Conservation (phyloP, 2,888 invertebrate species). For the Gymnoscelis rufifasciata region DNA sequence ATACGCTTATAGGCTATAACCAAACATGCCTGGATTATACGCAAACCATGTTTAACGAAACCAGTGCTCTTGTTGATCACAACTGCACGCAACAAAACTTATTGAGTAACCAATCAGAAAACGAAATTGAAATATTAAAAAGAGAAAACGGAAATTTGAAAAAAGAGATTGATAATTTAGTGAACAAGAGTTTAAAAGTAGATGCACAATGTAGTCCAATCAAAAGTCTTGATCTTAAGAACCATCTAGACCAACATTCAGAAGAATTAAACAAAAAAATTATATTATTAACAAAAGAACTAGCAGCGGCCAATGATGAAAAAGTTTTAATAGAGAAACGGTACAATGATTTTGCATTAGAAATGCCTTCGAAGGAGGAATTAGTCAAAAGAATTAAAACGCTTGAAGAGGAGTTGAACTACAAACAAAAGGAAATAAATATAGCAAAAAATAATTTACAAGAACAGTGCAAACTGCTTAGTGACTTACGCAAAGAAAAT, state of each 20-base stretch:
- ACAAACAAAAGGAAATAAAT: slow-evolving; percentile 42
- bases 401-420: slow-evolving; percentile 47
- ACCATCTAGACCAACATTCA: slow-evolving; percentile 21
- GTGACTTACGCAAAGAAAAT: slow-evolving; percentile 70
- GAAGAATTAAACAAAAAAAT: slow-evolving; percentile 29
- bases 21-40: slow-evolving; percentile 61
- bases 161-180: slow-evolving; percentile 23
- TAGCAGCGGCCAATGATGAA: slow-evolving; percentile 36
- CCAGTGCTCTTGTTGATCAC: slow-evolving; percentile 43
- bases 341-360: slow-evolving; percentile 48
- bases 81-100: slow-evolving; percentile 34
- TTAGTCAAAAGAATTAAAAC: slow-evolving; percentile 46
- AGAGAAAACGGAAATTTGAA: slow-evolving; percentile 38
- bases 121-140: slow-evolving; percentile 39
- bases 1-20: slow-evolving; percentile 54
- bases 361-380: slow-evolving; percentile 46
- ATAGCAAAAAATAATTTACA: slow-evolving; percentile 40
- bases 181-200: slow-evolving; percentile 33
- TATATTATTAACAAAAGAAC: slow-evolving; percentile 36
- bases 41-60: slow-evolving; percentile 50
- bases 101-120: slow-evolving; percentile 28
- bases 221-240: slow-evolving; percentile 24
- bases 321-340: slow-evolving; percentile 49
- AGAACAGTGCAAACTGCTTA: slow-evolving; percentile 42
- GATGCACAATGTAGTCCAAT: slow-evolving; percentile 42